phyloP scores from a whole-genome alignment of 2,113 vertebrate genomes.

The Euleptes europaea region DNA sequence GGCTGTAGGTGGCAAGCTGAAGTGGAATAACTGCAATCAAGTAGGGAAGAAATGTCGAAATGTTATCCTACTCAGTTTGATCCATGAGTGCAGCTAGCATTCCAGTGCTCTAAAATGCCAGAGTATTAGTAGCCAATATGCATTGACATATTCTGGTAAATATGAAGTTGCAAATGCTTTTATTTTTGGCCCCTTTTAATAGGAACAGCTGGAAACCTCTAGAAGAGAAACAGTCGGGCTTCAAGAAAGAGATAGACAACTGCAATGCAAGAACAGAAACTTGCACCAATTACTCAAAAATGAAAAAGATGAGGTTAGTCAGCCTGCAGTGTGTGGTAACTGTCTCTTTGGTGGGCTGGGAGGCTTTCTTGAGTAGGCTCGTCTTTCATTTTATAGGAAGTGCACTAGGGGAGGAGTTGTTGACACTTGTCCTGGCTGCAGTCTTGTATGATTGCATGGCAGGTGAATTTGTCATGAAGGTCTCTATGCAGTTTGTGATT shows the following conservation, averaged over 20 bases:
- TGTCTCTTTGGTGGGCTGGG: background rate
- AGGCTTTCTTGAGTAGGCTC: background rate
- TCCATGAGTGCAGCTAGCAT: background rate
- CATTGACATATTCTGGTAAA: background rate
- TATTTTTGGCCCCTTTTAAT: conserved; percentile 46
- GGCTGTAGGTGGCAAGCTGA: background rate
- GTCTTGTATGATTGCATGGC: background rate
- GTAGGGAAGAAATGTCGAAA: background rate
- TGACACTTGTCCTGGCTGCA: background rate
- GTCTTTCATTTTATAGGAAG: background rate
- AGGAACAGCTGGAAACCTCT: conserved; percentile 93
- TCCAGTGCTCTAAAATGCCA: no score
- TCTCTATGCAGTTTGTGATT: background rate
- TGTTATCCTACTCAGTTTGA: background rate
- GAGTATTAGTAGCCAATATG: background rate
- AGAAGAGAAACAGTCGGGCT: conserved; percentile 89
- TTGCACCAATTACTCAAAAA: conserved; percentile 93
- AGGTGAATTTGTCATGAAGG: background rate
- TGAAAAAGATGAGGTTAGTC: conserved; percentile 94
- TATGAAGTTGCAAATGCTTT: conserved; percentile 36
- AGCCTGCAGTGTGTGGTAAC: background rate
- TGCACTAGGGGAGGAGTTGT: background rate
- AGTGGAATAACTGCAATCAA: background rate
- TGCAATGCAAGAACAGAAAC: conserved; percentile 91
- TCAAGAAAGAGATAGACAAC: conserved; percentile 91